These are phyloP conservation scores for Orchestia grillus DNA, from an alignment of 1,140 invertebrate genomes.

Conservation along the genomic window DNA sequence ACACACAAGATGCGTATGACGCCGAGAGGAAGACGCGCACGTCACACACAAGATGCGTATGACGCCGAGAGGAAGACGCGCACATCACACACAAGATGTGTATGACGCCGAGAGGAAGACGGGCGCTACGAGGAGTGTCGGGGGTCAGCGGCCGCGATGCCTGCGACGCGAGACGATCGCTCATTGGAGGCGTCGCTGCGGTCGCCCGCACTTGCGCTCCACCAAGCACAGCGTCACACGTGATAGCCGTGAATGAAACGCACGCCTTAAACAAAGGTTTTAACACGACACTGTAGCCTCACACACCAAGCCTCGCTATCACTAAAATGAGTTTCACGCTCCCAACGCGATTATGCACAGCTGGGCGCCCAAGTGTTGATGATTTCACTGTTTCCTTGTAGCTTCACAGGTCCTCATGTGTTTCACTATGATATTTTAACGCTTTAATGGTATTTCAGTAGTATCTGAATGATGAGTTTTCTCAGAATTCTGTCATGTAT, in stretches of 20 bases:
- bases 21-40: not conserved
- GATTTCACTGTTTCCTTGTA: too few relatives aligned
- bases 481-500: too few relatives aligned
- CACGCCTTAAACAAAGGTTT: not conserved
- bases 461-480: too few relatives aligned
- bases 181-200: not conserved
- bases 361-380: too few relatives aligned
- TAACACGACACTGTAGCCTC: too few relatives aligned
- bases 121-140: not conserved
- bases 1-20: not conserved
- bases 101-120: not conserved
- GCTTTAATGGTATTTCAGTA: too few relatives aligned
- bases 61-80: not conserved
- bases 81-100: not conserved
- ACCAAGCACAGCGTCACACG: conserved; percentile 17
- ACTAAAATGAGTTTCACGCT: too few relatives aligned
- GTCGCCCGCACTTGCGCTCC: conserved; percentile 15
- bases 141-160: conserved; percentile 31
- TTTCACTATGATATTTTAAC: too few relatives aligned
- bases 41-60: not conserved
- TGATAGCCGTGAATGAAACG: conserved; percentile 26
- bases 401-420: too few relatives aligned
- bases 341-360: too few relatives aligned
- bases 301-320: too few relatives aligned
- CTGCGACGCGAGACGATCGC: not conserved